A percentile compares a stretch with the other conserved stretches of the same genome.
phyloP scores from a whole-genome alignment of 92 coral and sea anemone genomes.

The Epizoanthus scotinus region DNA sequence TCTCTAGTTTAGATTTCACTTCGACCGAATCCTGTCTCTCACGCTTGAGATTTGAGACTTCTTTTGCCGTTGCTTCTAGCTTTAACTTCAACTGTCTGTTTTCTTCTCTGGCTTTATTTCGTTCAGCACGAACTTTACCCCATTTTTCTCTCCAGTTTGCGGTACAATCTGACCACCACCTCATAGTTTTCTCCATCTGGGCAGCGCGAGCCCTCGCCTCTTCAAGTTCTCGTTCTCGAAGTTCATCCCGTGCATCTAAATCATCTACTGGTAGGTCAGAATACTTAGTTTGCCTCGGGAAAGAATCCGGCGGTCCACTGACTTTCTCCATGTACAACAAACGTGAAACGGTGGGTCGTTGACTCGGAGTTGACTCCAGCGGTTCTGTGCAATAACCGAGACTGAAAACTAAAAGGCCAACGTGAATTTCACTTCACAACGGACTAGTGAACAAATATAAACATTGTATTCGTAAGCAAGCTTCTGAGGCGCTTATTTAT shows the following conservation, averaged over 20 bases:
- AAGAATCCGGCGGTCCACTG: conserved; percentile 32
- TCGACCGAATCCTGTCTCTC: conserved; percentile 79
- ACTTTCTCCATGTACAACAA: conserved; percentile 31
- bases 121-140: conserved; percentile 95
- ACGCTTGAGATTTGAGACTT: conserved; percentile 76
- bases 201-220: conserved; percentile 96
- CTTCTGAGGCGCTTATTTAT: background rate
- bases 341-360: too few relatives aligned
- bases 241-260: conserved; percentile 77
- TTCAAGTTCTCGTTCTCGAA: conserved; percentile 85
- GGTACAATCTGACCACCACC: conserved; percentile 99
- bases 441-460: background rate
- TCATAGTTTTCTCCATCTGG: conserved; percentile 99
- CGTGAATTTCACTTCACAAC: background rate
- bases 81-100: conserved; percentile 78
- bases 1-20: conserved; percentile 65
- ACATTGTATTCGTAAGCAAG: background rate
- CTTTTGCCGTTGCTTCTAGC: conserved; percentile 81
- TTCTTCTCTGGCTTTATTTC: conserved; percentile 96
- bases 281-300: conserved; percentile 35
- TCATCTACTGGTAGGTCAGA: conserved; percentile 47
- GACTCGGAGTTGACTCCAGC: background rate
- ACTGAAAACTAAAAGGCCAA: background rate
- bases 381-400: background rate
- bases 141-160: conserved; percentile 99